Evolutionary conservation across 2,888 invertebrate genomes (phyloP), one percentile per base, ranked within the genome.

Genomic region (Oscheius sp.): DNA sequence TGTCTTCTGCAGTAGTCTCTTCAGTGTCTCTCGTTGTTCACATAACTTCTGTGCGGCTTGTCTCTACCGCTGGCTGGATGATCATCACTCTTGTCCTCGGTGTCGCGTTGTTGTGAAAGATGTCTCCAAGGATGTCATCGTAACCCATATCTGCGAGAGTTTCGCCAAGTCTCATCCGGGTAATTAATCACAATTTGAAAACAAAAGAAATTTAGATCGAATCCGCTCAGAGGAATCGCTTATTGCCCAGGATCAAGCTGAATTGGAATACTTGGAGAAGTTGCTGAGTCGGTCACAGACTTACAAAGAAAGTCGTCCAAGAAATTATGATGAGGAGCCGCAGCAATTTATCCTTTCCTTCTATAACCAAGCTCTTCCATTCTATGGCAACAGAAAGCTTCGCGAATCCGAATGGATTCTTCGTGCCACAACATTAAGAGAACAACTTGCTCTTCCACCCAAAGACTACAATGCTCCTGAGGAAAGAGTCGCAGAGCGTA

Each of bases 41-140:
- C 66, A 66, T 25, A 66, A 66, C 15, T 66, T 66, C 45, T 66
- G 66, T 37, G 66, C 66, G 10, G 55, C 27, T 5, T 66, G 66
- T 39, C 55, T 66, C 10, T 66, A 57, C 33, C 39, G 57, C 12
- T 66, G 66, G 66, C 25, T 33, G 12, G 45, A 37, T 34, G 39
- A 10, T 20, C 37, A 57, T 33, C 20, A 57, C n/a, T 23, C 37
- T 27, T 66, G 66, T 34, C 66, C 66, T 15, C 55, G 57, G 46
- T 48, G 48, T 48, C 20, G 48, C 12, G 10, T 23, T 48, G 10
- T 48, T 2, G 48, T 48, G 23, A 48, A 48, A 23, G 48, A 48
- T 23, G 48, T 23, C 5, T 23, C 48, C 20, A 48, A 25, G 12
- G 48, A 48, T 48, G 23, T 48, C 8, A 23, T 48, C 25, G 48